Conservation (phyloP, 1,140 invertebrate species). For the Bactericera cockerelli region DNA sequence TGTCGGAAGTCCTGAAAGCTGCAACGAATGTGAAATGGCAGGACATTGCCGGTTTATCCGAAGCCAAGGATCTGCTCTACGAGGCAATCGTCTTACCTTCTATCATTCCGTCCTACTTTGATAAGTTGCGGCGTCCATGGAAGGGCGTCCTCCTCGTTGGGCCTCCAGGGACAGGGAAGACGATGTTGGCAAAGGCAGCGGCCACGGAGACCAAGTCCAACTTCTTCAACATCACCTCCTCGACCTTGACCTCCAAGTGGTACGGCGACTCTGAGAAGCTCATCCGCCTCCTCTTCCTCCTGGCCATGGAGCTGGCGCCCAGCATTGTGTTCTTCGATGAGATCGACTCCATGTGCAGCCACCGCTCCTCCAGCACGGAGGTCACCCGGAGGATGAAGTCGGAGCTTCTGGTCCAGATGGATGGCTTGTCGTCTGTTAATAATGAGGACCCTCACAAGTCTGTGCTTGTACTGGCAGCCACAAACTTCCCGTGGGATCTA, state of each 20-base stretch:
- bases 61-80: background rate
- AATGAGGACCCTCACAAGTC: constrained; percentile 26
- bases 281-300: constrained; percentile 29
- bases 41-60: background rate
- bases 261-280: constrained; percentile 35
- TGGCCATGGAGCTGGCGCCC: constrained; percentile 16
- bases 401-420: constrained; percentile 26
- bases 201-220: constrained; percentile 45
- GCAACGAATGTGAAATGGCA: background rate
- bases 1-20: background rate
- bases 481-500: no score
- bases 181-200: constrained; percentile 53
- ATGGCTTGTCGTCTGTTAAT: constrained; percentile 17
- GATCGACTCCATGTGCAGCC: constrained; percentile 21
- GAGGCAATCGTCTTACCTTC: background rate
- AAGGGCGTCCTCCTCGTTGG: constrained; percentile 49
- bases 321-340: constrained; percentile 22
- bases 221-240: constrained; percentile 36
- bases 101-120: background rate
- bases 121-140: background rate
- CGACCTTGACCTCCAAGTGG: constrained; percentile 40
- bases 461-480: constrained; percentile 41
- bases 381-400: constrained; percentile 17
- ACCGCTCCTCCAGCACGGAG: constrained; percentile 23
- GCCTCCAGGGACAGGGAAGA: constrained; percentile 66